Evolutionary conservation across 2,797 vertebrate genomes (phyloP).

Genomic region (Premnoplex brunnescens): DNA sequence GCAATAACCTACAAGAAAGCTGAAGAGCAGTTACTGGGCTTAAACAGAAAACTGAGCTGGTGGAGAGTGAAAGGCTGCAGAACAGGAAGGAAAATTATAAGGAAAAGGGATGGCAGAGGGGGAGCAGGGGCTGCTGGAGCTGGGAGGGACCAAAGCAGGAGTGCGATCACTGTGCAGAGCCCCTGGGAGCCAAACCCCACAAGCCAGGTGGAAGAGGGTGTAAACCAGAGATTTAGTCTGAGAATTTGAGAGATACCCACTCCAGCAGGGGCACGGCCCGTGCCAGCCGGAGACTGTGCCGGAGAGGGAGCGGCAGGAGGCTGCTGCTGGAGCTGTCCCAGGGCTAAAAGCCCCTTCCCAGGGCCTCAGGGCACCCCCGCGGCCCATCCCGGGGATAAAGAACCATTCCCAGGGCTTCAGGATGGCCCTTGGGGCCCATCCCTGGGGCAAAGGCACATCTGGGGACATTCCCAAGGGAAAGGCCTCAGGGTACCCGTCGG

Average conservation of each 20-base stretch:
- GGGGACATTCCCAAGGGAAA: too few species aligned
- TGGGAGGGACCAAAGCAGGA: not conserved
- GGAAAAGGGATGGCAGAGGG: not conserved
- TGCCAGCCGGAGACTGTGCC: rapidly evolving
- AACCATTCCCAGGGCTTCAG: rapidly evolving
- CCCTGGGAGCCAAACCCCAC: not conserved
- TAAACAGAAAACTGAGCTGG: not conserved
- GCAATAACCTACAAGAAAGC: not conserved
- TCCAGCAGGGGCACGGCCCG: rapidly evolving
- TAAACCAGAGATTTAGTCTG: not conserved
- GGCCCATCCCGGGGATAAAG: rapidly evolving
- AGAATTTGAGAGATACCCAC: not conserved
- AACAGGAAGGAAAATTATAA: rapidly evolving
- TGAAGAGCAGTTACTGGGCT: not conserved
- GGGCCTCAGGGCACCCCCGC: too few species aligned
- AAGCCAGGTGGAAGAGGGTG: conserved; percentile 69
- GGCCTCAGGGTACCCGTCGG: rapidly evolving
- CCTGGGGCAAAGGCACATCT: not conserved
- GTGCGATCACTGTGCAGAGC: not conserved
- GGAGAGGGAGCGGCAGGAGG: rapidly evolving
- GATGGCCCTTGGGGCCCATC: rapidly evolving
- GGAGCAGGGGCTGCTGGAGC: not conserved
- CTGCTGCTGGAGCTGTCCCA: rapidly evolving
- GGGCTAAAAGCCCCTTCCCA: rapidly evolving
- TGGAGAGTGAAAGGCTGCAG: not conserved